Base-by-base conservation (phyloP, 2,113 vertebrate species). In the Ceyx melanurus region DNA sequence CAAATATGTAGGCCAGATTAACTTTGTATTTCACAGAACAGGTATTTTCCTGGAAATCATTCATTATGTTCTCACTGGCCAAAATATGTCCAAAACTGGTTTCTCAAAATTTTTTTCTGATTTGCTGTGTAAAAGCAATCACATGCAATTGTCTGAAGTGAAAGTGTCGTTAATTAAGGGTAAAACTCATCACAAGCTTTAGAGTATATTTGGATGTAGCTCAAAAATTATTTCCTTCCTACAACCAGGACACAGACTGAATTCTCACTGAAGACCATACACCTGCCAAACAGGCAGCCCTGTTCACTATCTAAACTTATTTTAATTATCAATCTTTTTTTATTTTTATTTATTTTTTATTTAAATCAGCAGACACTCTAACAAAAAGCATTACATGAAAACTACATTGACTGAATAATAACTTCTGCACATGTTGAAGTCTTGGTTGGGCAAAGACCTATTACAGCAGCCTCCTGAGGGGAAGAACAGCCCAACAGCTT, bases 121-220 rank as follows among this genome's bases (percentile, higher is more conserved):
- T 62, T 54, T 87, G 16, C 37, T 74, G 9, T 56, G 18, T 66
- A 90, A 86, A 35, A 73, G 50, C 33, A 88, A 60, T 53, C 25
- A 9, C 16, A 65, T 65, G 18, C 12, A 61, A 64, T 40, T 76
- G 15, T 74, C 67, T 77, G 31, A 92, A 80, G 19, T 60, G 35
- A 48, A 86, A 67, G 6, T 60, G 16, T 65, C 60, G 72, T 70
- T 45, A 54, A 18, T 53, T 62, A 65, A 3, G 20, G 8, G 18
- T 53, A 94, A 89, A 94, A 89, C 20, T 81, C 64, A 80, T 33
- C 48, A 74, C 35, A 82, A 85, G n/a, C 8, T 71, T 92, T 56
- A 80, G 33, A 90, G 86, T 54, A 65, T 3, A 8, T 13, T 22
- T 92, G 62, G 40, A 77, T 51, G 10, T 31, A 85, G 51, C n/a